phyloP scores from a whole-genome alignment of 2,113 vertebrate genomes.

The Esox niger region DNA sequence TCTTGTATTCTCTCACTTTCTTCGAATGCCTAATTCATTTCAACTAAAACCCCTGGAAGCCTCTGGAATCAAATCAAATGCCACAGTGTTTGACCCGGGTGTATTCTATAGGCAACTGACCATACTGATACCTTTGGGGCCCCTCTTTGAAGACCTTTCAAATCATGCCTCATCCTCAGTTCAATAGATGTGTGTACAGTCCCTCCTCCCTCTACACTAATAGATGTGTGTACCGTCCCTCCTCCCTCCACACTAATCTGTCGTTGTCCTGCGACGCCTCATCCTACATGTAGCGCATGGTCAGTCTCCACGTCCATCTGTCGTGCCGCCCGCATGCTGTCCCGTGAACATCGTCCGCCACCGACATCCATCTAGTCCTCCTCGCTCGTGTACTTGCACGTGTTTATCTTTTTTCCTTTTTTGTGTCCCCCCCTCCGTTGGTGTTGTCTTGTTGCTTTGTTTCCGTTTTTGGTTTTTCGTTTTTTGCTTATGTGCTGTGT shows the following conservation, averaged over 20 bases:
- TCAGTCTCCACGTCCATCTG: slow-evolving; percentile 49
- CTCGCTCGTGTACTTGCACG: slow-evolving; percentile 52
- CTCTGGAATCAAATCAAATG: too few species aligned
- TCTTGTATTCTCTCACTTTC: slow-evolving; percentile 55
- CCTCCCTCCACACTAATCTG: slow-evolving; percentile 28
- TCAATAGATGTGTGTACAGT: background rate
- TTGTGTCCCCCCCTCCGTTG: too few species aligned
- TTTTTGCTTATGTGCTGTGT: slow-evolving; percentile 99
- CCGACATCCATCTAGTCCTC: slow-evolving; percentile 3
- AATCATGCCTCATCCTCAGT: background rate
- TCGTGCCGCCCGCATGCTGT: slow-evolving; percentile 56
- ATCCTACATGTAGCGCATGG: slow-evolving; percentile 41
- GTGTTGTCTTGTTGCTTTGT: slow-evolving; percentile 75
- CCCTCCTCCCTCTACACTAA: slow-evolving; percentile 28
- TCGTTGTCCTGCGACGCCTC: slow-evolving; percentile 18
- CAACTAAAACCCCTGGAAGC: slow-evolving; percentile 37
- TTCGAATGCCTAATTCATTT: slow-evolving; percentile 44
- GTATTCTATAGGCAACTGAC: too few species aligned
- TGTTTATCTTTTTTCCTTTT: slow-evolving; percentile 43
- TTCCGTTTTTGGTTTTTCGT: slow-evolving; percentile 75
- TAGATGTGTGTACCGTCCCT: slow-evolving; percentile 29
- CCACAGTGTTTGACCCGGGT: too few species aligned
- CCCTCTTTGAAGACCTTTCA: slow-evolving; percentile 55
- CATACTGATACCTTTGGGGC: slow-evolving; percentile 34
- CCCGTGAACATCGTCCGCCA: too few species aligned